Conservation (phyloP, 2,888 invertebrate species). For the Leptogaster cylindrica region DNA sequence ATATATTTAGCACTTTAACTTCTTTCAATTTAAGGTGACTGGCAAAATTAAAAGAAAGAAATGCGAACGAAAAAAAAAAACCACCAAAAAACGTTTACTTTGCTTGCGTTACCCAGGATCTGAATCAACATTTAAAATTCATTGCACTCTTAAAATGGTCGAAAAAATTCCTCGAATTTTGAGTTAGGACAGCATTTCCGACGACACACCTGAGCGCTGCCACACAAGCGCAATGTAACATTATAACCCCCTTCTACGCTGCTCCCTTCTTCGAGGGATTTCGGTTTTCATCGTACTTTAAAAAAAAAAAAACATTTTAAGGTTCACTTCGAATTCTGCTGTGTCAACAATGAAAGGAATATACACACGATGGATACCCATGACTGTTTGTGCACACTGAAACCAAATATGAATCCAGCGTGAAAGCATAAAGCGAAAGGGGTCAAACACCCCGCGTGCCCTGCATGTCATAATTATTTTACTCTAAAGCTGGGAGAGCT, state of each 20-base stretch:
- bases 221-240: too few species aligned
- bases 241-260: too few species aligned
- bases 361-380: too few species aligned
- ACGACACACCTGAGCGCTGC: conserved; percentile 26
- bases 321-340: conserved; percentile 1
- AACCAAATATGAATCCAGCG: conserved; percentile 1
- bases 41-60: too few species aligned
- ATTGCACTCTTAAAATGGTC: background rate
- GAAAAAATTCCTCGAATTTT: conserved; percentile 14
- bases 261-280: background rate
- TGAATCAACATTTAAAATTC: background rate
- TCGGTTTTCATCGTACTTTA: too few species aligned
- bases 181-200: conserved; percentile 26
- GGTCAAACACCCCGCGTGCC: conserved; percentile 45
- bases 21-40: too few species aligned
- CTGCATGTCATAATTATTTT: conserved; percentile 42
- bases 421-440: conserved; percentile 31
- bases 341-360: conserved; percentile 30
- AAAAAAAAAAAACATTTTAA: background rate
- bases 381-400: too few species aligned
- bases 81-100: too few species aligned
- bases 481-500: conserved; percentile 34
- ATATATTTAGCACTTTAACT: too few species aligned
- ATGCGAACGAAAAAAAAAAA: too few species aligned
- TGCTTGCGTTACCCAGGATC: too few species aligned